Evolutionary conservation across 2,113 vertebrate genomes (phyloP).

Genomic region (Mesembrinibis cayennensis): DNA sequence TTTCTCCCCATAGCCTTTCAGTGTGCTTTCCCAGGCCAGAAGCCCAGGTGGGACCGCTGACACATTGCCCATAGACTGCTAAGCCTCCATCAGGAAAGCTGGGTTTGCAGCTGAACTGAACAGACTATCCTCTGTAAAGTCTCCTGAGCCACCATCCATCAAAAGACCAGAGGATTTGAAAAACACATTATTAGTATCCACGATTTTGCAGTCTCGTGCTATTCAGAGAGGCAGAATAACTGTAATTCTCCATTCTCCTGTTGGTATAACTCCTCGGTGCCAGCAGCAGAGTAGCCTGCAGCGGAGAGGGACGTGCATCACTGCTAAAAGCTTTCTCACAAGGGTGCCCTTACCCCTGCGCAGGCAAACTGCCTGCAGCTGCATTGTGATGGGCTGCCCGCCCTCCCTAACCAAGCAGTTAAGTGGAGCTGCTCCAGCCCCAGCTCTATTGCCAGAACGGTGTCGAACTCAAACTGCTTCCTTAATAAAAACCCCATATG

Average conservation of each 20-base stretch:
- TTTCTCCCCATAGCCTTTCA: neutral
- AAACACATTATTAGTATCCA: neutral
- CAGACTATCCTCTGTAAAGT: neutral
- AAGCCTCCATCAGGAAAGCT: neutral
- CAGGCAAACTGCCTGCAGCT: neutral
- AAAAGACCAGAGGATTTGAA: neutral
- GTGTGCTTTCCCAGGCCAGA: neutral
- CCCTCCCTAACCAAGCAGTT: neutral
- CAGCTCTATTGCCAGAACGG: neutral
- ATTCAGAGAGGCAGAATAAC: neutral
- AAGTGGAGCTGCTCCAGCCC: neutral
- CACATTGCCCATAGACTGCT: neutral
- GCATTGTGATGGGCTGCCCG: neutral
- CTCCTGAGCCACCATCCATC: neutral
- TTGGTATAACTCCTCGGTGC: neutral
- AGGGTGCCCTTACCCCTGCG: neutral
- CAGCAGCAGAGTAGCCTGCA: neutral
- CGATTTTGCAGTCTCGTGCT: neutral
- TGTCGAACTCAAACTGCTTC: neutral
- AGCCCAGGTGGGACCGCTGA: neutral
- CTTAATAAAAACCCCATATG: neutral
- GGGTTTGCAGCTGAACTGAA: neutral
- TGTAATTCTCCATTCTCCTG: neutral
- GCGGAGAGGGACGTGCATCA: accelerated
- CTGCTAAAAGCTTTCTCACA: slow-evolving; percentile 4